Evolutionary conservation across 30 jellyfish, hydroid and myxozoan genomes (phyloP).

Genomic region (Cassiopea andromeda): DNA sequence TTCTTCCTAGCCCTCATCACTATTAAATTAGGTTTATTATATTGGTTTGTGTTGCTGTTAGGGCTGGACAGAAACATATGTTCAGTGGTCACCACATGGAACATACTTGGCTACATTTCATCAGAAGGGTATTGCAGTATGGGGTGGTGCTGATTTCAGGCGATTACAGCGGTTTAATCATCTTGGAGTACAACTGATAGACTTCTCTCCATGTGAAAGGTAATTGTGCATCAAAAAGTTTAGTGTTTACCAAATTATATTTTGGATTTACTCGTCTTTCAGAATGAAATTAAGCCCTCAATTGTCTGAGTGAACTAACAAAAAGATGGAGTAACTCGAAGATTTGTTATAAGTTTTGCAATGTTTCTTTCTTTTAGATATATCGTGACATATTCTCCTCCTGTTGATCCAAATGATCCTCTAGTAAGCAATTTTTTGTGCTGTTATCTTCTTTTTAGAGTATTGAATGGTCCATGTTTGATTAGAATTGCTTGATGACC

Average conservation of each 20-base stretch:
- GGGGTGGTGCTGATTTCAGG: slow-evolving; percentile 96
- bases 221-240: not conserved
- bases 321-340: no score
- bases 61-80: slow-evolving; percentile 98
- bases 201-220: slow-evolving; percentile 98
- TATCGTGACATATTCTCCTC: slow-evolving; percentile 82
- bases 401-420: slow-evolving; percentile 57
- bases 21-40: not conserved
- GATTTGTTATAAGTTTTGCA: not conserved
- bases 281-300: no score
- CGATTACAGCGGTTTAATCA: slow-evolving; percentile 81
- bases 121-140: slow-evolving; percentile 90
- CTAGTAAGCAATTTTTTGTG: slow-evolving; percentile 16
- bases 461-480: not conserved
- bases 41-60: not conserved
- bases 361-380: slow-evolving; percentile 29
- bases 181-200: slow-evolving; percentile 86
- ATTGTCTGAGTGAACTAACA: no score
- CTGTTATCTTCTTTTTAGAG: no score
- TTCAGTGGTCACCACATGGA: slow-evolving; percentile 96
- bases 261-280: no score
- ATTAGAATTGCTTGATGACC: not conserved
- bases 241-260: not conserved
- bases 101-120: slow-evolving; percentile 92
- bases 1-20: no score